Conservation (phyloP, 37 sponge, comb jelly and placozoan genomes). For the Agelas oroides region DNA sequence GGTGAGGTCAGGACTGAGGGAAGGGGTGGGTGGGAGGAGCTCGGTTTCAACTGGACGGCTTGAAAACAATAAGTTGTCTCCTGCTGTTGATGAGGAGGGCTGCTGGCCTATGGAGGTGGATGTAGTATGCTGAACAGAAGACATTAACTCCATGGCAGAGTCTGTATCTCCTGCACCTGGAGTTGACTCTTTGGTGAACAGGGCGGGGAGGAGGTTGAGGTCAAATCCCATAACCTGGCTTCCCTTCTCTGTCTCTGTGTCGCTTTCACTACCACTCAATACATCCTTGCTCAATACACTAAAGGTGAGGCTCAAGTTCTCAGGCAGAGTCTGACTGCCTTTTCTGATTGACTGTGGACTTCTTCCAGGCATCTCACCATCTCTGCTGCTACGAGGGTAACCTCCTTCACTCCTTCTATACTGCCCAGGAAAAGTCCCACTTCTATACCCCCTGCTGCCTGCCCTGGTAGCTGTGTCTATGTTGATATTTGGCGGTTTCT, state of each 20-base stretch:
- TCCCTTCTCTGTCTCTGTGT: not conserved
- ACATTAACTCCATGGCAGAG: no score
- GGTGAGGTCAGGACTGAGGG: slow-evolving; percentile 11
- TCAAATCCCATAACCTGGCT: no score
- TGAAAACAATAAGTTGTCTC: no score
- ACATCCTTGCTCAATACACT: slow-evolving; percentile 37
- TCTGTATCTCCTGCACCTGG: no score
- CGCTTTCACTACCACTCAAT: not conserved
- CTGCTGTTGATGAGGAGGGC: no score
- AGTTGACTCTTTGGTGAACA: no score
- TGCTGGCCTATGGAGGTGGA: no score
- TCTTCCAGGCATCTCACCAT: slow-evolving; percentile 1
- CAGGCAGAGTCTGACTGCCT: not conserved
- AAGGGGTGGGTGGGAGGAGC: not conserved
- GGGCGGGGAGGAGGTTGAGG: no score
- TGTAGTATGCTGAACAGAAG: no score
- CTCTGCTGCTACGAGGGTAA: not conserved
- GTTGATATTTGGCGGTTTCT: not conserved
- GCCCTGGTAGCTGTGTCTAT: not conserved
- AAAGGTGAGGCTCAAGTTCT: slow-evolving; percentile 34
- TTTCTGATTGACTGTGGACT: not conserved
- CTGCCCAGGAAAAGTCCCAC: not conserved
- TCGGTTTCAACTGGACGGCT: not conserved
- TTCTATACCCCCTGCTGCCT: not conserved
- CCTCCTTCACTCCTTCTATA: not conserved